Evolutionary conservation across 2,797 vertebrate species (phyloP).

Genomic region (Halcyon smyrnensis): DNA sequence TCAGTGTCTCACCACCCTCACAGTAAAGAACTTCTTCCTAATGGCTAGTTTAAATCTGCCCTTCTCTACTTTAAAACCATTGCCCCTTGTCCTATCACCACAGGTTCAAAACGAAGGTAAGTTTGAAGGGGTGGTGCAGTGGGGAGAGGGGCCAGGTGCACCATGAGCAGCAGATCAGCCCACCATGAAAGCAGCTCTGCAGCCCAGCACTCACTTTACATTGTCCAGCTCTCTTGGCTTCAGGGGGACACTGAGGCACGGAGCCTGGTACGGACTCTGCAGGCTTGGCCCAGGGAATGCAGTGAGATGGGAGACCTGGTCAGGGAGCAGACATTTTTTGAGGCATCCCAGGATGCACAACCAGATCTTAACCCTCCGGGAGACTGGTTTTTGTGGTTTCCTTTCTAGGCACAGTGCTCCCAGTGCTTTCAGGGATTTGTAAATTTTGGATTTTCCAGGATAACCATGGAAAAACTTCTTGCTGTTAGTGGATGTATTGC

Average conservation of each 20-base stretch:
- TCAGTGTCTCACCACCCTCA: too few relatives aligned
- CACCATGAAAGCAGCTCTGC: neutral
- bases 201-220: neutral
- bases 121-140: fast-evolving
- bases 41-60: too few relatives aligned
- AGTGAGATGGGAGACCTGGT: neutral
- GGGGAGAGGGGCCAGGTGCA: neutral
- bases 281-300: neutral
- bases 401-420: neutral
- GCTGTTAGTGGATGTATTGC: neutral
- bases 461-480: neutral
- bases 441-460: neutral
- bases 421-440: neutral
- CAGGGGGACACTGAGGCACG: neutral
- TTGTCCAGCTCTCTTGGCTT: neutral
- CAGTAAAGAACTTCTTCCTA: too few relatives aligned
- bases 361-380: neutral
- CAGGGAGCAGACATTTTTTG: neutral
- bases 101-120: neutral
- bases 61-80: too few relatives aligned
- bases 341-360: neutral
- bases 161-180: neutral
- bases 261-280: neutral
- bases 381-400: neutral
- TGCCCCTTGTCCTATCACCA: too few relatives aligned